Percentiles rank a stretch among this genome's conserved stretches.
phyloP scores from a whole-genome alignment of 2,888 invertebrate species.

The Lepidocyrtoides sp. region DNA sequence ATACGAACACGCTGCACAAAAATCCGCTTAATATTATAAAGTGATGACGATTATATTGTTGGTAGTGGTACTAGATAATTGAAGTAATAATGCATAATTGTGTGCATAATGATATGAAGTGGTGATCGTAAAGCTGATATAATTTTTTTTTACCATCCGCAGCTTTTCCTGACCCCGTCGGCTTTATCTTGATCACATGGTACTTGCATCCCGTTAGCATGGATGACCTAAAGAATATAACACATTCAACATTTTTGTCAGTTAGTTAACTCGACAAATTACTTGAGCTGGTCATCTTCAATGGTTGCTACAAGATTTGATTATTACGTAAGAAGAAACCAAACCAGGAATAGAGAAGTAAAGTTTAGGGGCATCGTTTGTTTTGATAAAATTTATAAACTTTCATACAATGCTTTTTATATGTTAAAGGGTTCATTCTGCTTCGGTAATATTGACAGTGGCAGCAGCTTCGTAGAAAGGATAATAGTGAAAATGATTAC shows the following conservation, averaged over 20 bases:
- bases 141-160: slow-evolving; percentile 84
- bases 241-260: slow-evolving; percentile 33
- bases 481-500: background rate
- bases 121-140: slow-evolving; percentile 45
- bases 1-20: too few relatives aligned
- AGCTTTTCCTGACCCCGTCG: slow-evolving; percentile 85
- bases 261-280: slow-evolving; percentile 14
- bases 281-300: background rate
- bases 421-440: background rate
- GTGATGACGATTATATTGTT: background rate
- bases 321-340: slow-evolving; percentile 45
- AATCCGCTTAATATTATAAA: background rate
- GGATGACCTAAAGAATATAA: slow-evolving; percentile 75
- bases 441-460: too few relatives aligned
- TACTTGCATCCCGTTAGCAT: slow-evolving; percentile 86
- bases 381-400: too few relatives aligned
- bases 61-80: slow-evolving; percentile 29
- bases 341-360: slow-evolving; percentile 45
- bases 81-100: slow-evolving; percentile 33
- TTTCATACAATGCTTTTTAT: too few relatives aligned
- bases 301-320: background rate
- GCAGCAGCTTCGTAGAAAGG: background rate
- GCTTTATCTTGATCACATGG: slow-evolving; percentile 86
- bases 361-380: too few relatives aligned
- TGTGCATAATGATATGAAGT: slow-evolving; percentile 40